Evolutionary conservation across 2,113 vertebrate genomes (phyloP).

Genomic region (Toxotes chatareus): DNA sequence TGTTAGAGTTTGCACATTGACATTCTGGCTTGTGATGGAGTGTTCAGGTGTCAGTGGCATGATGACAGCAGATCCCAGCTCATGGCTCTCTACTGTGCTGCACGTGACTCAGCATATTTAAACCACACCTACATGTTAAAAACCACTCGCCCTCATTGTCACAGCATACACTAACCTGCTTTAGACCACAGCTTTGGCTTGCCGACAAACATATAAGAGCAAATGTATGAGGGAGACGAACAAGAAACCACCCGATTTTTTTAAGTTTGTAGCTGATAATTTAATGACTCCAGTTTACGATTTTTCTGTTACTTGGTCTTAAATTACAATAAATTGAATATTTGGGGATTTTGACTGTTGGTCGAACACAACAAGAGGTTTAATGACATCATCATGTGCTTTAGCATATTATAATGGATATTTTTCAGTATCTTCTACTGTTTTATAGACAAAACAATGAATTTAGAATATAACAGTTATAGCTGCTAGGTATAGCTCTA

Average conservation of each 20-base stretch:
- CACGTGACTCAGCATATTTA: slow-evolving; percentile 38
- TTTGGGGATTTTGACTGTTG: not conserved
- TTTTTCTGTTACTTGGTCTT: not conserved
- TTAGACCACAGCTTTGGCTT: not conserved
- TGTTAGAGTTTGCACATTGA: not conserved
- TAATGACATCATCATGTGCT: not conserved
- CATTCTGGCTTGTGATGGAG: not conserved
- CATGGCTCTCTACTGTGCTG: not conserved
- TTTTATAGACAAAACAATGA: not conserved
- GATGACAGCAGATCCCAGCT: not conserved
- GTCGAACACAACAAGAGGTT: not conserved
- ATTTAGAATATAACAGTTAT: not conserved
- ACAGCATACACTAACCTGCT: not conserved
- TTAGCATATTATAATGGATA: not conserved
- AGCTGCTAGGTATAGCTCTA: too few relatives aligned
- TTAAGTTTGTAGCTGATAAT: not conserved
- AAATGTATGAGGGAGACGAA: not conserved
- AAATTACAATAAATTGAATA: not conserved
- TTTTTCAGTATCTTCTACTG: not conserved
- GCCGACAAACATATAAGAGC: not conserved
- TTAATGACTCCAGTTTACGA: too few relatives aligned
- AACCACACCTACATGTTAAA: not conserved
- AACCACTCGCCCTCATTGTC: not conserved
- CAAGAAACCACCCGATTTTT: not conserved
- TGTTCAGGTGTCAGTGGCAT: not conserved